A percentile compares a stretch with the other conserved stretches of the same genome.
Evolutionary conservation across 2,888 invertebrate genomes (phyloP).

Genomic region (Caradrina clavipalpis): DNA sequence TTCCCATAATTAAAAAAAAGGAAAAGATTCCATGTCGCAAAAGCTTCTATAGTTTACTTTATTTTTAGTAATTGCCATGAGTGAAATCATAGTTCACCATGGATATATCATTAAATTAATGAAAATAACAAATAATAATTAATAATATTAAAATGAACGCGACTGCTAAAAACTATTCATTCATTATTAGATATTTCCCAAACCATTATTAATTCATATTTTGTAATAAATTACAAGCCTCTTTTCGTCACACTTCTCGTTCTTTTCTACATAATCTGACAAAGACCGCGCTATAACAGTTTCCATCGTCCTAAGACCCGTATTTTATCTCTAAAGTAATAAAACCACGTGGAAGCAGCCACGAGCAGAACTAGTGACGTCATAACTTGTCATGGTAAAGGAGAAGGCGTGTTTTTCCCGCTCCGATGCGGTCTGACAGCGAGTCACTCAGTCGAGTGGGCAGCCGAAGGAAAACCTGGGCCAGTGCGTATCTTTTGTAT

Average conservation of each 20-base stretch:
- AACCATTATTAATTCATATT: too few relatives aligned
- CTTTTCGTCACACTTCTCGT: not conserved
- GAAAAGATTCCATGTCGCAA: too few relatives aligned
- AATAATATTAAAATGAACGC: too few relatives aligned
- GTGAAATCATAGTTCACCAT: too few relatives aligned
- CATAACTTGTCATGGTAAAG: conserved; percentile 2
- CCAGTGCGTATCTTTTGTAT: conserved; percentile 23
- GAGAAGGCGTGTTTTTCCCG: conserved; percentile 20
- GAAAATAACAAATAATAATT: too few relatives aligned
- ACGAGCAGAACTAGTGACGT: not conserved
- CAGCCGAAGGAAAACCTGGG: conserved; percentile 1
- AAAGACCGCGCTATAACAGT: not conserved
- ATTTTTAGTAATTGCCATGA: too few relatives aligned
- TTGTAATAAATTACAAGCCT: too few relatives aligned
- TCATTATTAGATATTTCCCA: too few relatives aligned
- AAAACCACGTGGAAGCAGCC: not conserved
- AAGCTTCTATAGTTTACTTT: too few relatives aligned
- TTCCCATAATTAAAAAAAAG: too few relatives aligned
- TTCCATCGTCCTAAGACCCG: not conserved
- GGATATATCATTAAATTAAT: too few relatives aligned
- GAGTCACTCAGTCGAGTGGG: conserved; percentile 1
- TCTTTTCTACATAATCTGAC: not conserved
- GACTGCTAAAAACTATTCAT: too few relatives aligned
- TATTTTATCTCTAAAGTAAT: not conserved
- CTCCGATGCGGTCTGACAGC: conserved; percentile 27